Evolutionary conservation across 2,797 vertebrate genomes (phyloP).

Genomic region (Lagocephalus sceleratus): DNA sequence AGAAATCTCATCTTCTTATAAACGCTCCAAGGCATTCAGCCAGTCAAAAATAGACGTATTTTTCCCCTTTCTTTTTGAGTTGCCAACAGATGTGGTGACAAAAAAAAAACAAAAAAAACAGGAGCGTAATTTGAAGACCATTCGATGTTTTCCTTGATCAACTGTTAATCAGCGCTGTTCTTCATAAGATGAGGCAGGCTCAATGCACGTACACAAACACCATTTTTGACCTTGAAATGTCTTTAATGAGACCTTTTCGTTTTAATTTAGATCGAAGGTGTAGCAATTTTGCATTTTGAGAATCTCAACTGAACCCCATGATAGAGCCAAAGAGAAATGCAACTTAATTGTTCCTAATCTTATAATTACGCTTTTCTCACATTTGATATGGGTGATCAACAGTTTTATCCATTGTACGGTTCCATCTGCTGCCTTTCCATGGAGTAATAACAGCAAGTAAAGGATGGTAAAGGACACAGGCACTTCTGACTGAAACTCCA

Average conservation of each 20-base stretch:
- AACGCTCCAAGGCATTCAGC: constrained; percentile 71
- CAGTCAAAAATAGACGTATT: constrained; percentile 64
- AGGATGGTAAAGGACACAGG: constrained; percentile 51
- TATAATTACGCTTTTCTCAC: background rate
- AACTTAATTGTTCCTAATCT: background rate
- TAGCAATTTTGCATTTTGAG: background rate
- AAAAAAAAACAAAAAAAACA: constrained; percentile 16
- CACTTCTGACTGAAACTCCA: constrained; percentile 76
- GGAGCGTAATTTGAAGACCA: constrained; percentile 58
- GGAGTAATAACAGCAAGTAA: constrained; percentile 29
- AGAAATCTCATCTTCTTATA: constrained; percentile 80
- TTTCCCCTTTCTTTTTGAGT: constrained; percentile 45
- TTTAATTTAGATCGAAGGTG: background rate
- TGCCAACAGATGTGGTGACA: constrained; percentile 45
- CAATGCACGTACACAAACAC: constrained; percentile 36
- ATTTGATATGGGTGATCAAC: background rate
- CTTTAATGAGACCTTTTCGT: too few relatives aligned
- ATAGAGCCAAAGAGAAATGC: background rate
- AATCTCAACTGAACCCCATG: background rate
- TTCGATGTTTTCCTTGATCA: constrained; percentile 62
- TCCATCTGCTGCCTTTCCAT: constrained; percentile 16
- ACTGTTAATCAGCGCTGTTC: constrained; percentile 62
- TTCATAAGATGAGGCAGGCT: constrained; percentile 5
- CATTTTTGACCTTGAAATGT: constrained; percentile 12
- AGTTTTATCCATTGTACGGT: background rate